phyloP scores from a whole-genome alignment of 1,140 invertebrate species.

The Chlorops oryzae region DNA sequence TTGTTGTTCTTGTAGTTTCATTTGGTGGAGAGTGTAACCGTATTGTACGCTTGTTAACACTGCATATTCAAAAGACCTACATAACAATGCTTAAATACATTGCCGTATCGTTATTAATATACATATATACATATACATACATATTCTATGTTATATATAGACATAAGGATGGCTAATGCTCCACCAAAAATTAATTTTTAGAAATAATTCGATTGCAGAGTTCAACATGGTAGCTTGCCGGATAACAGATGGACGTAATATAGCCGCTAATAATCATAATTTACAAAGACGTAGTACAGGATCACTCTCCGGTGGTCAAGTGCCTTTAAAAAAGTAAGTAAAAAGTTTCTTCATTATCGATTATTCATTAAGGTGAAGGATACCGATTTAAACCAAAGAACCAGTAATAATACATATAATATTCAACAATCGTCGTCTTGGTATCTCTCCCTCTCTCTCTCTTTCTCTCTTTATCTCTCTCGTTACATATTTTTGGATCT shows the following conservation, averaged over 20 bases:
- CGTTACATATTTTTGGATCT: background rate
- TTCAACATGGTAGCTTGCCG: conserved; percentile 96
- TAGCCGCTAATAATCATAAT: conserved; percentile 61
- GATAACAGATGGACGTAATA: conserved; percentile 85
- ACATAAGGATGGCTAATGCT: conserved; percentile 46
- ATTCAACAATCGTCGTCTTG: too few relatives aligned
- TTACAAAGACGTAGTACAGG: conserved; percentile 48
- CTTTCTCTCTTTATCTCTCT: background rate
- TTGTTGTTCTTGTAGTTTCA: too few relatives aligned
- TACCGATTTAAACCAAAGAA: too few relatives aligned
- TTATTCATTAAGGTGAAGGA: too few relatives aligned
- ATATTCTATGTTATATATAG: too few relatives aligned
- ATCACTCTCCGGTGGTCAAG: conserved; percentile 74
- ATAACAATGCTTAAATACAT: background rate
- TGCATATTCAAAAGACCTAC: too few relatives aligned
- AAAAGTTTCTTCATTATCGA: background rate
- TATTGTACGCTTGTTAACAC: too few relatives aligned
- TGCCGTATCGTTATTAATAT: conserved; percentile 23
- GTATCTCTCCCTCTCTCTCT: background rate
- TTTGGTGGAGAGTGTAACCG: too few relatives aligned
- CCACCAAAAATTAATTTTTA: conserved; percentile 57
- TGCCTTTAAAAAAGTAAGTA: conserved; percentile 96
- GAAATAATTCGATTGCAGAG: conserved; percentile 74
- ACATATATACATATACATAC: conserved; percentile 26
- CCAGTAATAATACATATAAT: conserved; percentile 15